Percentiles rank a stretch among this genome's conserved stretches.
These are phyloP conservation scores for Dendrocincla tyrannina DNA, from an alignment of 2,797 vertebrate genomes.

Conservation along the genomic window DNA sequence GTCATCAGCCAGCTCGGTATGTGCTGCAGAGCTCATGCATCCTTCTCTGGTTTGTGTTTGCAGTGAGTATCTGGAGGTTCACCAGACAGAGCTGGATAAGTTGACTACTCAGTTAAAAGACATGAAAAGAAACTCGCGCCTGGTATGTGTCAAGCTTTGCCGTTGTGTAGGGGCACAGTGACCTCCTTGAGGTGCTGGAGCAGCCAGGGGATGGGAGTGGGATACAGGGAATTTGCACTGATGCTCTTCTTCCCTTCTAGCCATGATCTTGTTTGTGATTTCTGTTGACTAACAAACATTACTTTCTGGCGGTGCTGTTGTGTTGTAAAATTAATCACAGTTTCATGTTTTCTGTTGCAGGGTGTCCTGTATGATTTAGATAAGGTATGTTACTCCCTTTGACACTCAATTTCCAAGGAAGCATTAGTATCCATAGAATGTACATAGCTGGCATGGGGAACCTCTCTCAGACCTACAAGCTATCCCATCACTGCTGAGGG, in stretches of 20 bases:
- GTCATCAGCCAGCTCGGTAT: background rate
- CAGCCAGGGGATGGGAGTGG: background rate
- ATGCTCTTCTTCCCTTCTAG: background rate
- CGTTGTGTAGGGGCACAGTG: rapidly evolving
- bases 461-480: background rate
- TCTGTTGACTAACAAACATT: background rate
- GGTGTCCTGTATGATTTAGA: slow-evolving; percentile 97
- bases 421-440: rapidly evolving
- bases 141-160: slow-evolving; percentile 81
- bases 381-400: slow-evolving; percentile 84
- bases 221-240: background rate
- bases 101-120: slow-evolving; percentile 93
- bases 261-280: background rate
- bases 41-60: slow-evolving; percentile 58
- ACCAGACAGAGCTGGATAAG: slow-evolving; percentile 94
- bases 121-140: slow-evolving; percentile 96
- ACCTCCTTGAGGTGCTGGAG: background rate
- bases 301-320: background rate
- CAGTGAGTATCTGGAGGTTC: slow-evolving; percentile 95
- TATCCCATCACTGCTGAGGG: background rate
- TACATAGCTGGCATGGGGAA: background rate
- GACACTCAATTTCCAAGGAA: background rate
- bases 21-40: background rate
- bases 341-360: slow-evolving; percentile 74
- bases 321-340: slow-evolving; percentile 8